Base-by-base conservation (phyloP, 2,113 vertebrate species). In the Strix aluco region DNA sequence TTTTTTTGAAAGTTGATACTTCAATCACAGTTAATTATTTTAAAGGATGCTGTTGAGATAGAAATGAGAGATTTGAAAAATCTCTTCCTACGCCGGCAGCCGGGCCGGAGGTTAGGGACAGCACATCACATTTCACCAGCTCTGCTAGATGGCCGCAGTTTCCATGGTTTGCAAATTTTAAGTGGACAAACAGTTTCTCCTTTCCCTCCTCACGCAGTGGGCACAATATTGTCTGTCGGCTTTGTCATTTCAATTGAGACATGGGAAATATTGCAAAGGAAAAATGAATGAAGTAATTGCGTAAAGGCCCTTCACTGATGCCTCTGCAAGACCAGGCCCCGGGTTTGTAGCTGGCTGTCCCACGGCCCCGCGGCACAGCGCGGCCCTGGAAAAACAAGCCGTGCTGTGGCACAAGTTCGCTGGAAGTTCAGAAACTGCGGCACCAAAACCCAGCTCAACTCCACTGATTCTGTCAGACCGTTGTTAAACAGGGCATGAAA, bases 311-410 rank as follows among this genome's bases (percentile, higher is more conserved):
- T 52, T 69, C n/a, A 9, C 13, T 49, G 10, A 9, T 1, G 44
- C 44, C 44, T 2, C 71, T 32, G 59, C 73, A 27, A 14, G 40
- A 9, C 12, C 47, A 42, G 73, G 54, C 52, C 51, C 7, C 5
- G 57, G 72, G 42, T n/a, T 32, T 22, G 27, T 2, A 1, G 21
- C 42, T 0, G 15, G 16, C 26, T 42, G 13, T 42, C n/a, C 26
- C 5, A 25, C 11, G 0, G 10, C 4, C 34, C 63, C 1, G 5
- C 12, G 3, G 52, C 21, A 8, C 19, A 13, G n/a, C 19, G 0
- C 13, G 3, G 79, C 16, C 17, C 46, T 2, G 63, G 20, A 42
- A 9, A 8, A 46, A 16, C 21, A 15, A 25, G 6, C 44, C 7
- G 25, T 2, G 6, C 61, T 11, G 47, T 1, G 2, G n/a, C 47